Base-by-base conservation (phyloP, 2,113 vertebrate genomes). In the Antechinus stuartii region DNA sequence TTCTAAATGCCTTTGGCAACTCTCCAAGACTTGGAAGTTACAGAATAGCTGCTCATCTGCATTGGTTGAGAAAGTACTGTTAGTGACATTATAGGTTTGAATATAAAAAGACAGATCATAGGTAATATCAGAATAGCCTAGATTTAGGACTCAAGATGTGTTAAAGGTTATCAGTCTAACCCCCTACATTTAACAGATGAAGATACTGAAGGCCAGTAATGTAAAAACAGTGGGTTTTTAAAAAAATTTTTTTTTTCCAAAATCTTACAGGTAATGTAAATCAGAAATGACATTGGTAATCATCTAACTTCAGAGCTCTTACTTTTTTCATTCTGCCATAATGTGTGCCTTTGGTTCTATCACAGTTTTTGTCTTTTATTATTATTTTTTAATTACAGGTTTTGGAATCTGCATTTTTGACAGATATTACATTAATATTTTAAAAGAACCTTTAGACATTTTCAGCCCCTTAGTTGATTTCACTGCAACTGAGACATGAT, bases 401-500 rank as follows among this genome's bases (percentile, higher is more conserved):
- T 93, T 95, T 50, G 90, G 90, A 93, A 92, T 93, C 93, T 91
- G 10, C 61, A 57, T 35, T 92, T 94, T 91, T 84, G 47, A 91
- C 52, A 1, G 5, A 12, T 56, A 91, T 93, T 90, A 35, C 8
- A 68, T 68, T 84, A 0, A 93, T 91, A 7, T 27, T 3, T 42
- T 47, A 7, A 50, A 76, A 5, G 23, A 92, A 68, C 50, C 53
- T 93, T 30, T 89, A 89, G 90, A 46, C 27, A 52, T 95, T 94
- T 54, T 89, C 42, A 92, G 61, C 50, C 68, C 57, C 19, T n/a
- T 27, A 92, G 84, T 89, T 97, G 55, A 95, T 95, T 57, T 95
- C 89, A 94, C 47, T 95, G 91, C 91, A 92, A 95, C 94, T 90
- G 68, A 97, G 91, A 93, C 91, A 52, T 94, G 91, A 91, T 97